A percentile compares a stretch with the other conserved stretches of the same genome.
Conservation (phyloP, 2,888 invertebrate genomes). For the Drosophila maculinotata region DNA sequence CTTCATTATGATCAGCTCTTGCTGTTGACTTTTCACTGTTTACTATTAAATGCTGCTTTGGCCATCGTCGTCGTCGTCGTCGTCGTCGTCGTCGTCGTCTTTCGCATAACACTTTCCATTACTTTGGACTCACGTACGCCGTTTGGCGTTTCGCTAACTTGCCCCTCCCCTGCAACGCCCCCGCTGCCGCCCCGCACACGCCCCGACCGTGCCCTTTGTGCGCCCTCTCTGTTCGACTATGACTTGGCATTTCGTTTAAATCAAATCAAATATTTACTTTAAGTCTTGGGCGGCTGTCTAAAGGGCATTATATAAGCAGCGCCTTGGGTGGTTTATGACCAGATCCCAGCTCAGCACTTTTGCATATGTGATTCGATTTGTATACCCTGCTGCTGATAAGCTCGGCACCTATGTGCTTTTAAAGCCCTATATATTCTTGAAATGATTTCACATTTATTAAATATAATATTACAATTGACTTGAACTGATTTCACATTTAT, state of each 20-base stretch:
- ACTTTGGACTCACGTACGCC: constrained; percentile 60
- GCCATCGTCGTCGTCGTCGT: constrained; percentile 23
- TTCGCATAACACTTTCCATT: constrained; percentile 78
- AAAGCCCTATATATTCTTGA: too few species aligned
- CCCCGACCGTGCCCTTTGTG: neutral
- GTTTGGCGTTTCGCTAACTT: constrained; percentile 9
- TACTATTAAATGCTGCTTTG: constrained; percentile 12
- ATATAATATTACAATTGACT: too few species aligned
- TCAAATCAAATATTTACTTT: constrained; percentile 73
- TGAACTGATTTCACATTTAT: too few species aligned
- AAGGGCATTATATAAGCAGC: constrained; percentile 68
- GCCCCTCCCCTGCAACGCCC: constrained; percentile 2
- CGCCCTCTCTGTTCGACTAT: constrained; percentile 31
- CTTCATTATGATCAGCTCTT: constrained; percentile 23
- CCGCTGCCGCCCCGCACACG: neutral
- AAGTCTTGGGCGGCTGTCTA: constrained; percentile 46
- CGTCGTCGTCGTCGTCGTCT: constrained; percentile 18
- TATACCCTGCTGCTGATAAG: constrained; percentile 3
- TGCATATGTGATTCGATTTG: neutral
- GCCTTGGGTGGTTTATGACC: constrained; percentile 71
- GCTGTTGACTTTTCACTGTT: constrained; percentile 17
- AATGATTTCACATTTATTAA: too few species aligned
- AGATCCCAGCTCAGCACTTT: constrained; percentile 13
- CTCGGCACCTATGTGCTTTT: too few species aligned
- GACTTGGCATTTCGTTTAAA: constrained; percentile 75